Evolutionary conservation across 2,888 invertebrate species (phyloP), one percentile per base, ranked within the genome.

Genomic region (Clitarchus hookeri): DNA sequence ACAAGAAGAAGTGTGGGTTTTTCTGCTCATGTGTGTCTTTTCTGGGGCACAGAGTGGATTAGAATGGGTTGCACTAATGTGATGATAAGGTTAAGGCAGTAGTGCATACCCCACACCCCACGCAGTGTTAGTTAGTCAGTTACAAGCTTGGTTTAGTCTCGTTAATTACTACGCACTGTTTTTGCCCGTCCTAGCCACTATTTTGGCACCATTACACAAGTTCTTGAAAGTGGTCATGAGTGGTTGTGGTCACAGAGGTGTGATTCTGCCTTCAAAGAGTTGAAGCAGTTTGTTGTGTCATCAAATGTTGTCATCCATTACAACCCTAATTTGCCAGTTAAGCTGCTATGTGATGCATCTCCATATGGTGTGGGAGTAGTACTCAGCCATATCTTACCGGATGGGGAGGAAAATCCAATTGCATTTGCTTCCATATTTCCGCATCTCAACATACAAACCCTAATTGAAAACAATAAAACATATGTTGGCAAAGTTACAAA

Each of bases 151-250:
- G 44, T 26, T 86, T 27, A 85, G 86, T 6, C 16, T 86, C 19
- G 83, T 86, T 9, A 83, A 86, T 12, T 86, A 85, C 44, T 86
- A 86, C 44, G 53, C 84, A 25, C 44, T 54, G 16, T 86, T 86
- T 84, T 19, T 85, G 25, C 84, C 84, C 25, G 36, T 83, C 80
- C 44, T 86, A 65, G 36, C 84, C 27, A 79, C 82, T 19, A 79
- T 53, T 6, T 27, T 82, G 19, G 53, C 53, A 23, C 84, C 54
- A 6, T 80, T 86, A 83, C 77, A 84, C 65, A 6, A 84, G n/a
- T 16, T 84, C 13, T 25, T 86, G 11, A 65, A 27, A 27, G 44
- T 19, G 78, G 83, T 11, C 25, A 23, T 44, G 12, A 65, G 11
- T 48, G 65, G 65, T 44, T 12, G 54, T 86, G 27, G 44, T 44